phyloP scores from a whole-genome alignment of 2,113 vertebrate genomes.

The Chaetops frenatus region DNA sequence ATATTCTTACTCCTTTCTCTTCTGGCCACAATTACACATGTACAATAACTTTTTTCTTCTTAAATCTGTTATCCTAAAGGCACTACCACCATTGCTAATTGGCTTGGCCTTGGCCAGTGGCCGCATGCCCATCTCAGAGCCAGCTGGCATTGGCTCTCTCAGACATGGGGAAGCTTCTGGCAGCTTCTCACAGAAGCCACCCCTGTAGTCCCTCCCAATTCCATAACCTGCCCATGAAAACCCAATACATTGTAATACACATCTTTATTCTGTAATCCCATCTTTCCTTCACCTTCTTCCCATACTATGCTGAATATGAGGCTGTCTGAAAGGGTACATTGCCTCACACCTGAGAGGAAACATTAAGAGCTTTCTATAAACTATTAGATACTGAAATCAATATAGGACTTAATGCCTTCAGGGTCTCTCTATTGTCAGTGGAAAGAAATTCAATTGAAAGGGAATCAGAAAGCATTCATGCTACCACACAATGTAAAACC shows the following conservation, averaged over 20 bases:
- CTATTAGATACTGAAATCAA: background rate
- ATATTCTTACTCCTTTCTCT: background rate
- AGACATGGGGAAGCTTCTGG: background rate
- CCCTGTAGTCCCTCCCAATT: background rate
- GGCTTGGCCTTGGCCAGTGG: background rate
- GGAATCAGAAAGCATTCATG: background rate
- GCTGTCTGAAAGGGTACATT: background rate
- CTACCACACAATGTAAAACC: background rate
- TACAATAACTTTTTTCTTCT: background rate
- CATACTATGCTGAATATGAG: background rate
- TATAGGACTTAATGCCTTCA: background rate
- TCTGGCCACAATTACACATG: background rate
- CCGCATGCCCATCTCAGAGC: accelerated
- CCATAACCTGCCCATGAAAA: background rate
- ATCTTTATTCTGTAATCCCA: background rate
- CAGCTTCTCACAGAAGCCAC: background rate
- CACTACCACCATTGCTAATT: background rate
- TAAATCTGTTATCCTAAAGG: background rate
- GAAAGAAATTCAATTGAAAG: background rate
- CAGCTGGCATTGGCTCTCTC: background rate
- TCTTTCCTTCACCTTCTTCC: background rate
- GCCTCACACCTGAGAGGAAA: background rate
- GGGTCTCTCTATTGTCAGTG: background rate
- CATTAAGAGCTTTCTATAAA: background rate
- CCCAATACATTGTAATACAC: background rate